Conservation (phyloP, 2,888 invertebrate species). For the Habroteleia sp. region DNA sequence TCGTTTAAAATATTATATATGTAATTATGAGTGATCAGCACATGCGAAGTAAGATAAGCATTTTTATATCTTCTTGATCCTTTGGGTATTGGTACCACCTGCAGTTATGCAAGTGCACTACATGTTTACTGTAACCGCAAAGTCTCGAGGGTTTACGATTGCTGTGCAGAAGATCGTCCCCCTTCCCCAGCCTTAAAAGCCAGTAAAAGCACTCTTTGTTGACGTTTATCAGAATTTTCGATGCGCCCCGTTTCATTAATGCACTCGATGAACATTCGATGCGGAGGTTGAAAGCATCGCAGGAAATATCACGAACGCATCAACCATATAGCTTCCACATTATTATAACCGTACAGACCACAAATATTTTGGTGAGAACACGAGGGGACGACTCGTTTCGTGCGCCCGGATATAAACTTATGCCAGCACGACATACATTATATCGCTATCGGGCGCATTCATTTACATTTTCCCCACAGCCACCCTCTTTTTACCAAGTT, state of each 20-base stretch:
- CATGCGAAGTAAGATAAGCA: conserved; percentile 37
- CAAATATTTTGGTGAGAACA: conserved; percentile 59
- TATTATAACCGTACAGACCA: conserved; percentile 44
- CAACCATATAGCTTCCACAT: conserved; percentile 60
- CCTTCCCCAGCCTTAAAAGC: conserved; percentile 28
- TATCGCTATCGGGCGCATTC: conserved; percentile 63
- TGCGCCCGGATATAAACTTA: conserved; percentile 60
- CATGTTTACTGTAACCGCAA: conserved; percentile 45
- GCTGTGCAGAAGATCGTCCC: conserved; percentile 34
- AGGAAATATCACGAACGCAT: conserved; percentile 49
- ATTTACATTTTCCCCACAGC: conserved; percentile 74
- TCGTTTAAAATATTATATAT: conserved; percentile 9
- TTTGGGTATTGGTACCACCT: conserved; percentile 38
- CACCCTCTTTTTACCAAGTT: conserved; percentile 68
- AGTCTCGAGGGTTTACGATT: conserved; percentile 46
- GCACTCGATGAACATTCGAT: conserved; percentile 46
- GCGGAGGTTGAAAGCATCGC: conserved; percentile 54
- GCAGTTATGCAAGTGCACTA: conserved; percentile 51
- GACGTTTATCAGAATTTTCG: conserved; percentile 63
- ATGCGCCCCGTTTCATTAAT: conserved; percentile 61
- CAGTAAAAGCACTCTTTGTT: conserved; percentile 40
- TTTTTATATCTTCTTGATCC: conserved; percentile 33
- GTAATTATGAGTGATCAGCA: conserved; percentile 44
- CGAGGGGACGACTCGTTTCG: conserved; percentile 56
- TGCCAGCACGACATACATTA: conserved; percentile 56